Evolutionary conservation across 2,888 invertebrate species (phyloP), one percentile per base, ranked within the genome.

Genomic region (Macrosoma leucophasiata): DNA sequence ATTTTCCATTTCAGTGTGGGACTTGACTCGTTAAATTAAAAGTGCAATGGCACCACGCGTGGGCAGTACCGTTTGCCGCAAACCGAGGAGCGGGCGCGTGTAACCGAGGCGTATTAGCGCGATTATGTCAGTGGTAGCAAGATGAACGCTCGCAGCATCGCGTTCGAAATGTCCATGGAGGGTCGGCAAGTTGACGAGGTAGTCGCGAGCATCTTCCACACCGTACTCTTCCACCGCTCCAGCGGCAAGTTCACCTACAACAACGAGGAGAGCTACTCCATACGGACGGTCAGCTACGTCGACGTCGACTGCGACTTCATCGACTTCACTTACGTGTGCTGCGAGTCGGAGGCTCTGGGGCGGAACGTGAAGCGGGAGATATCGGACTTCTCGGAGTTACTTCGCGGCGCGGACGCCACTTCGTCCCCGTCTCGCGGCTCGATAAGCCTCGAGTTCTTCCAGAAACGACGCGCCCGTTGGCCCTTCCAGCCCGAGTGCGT

Each of bases 221-320:
- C 95, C 27, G 92, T 96, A 29, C 86, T 96, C 30, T 95, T 96
- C 70, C 95, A 96, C 74, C 90, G 96, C 42, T 92, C 94, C 39
- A 88, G 93, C 53, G 96, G 96, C 41, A 96, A 96, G 87, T 98
- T 97, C 84, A 90, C 92, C 37, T 98, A 97, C 84, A 94, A 92
- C 72, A 92, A 92, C 65, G 97, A 97, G 76, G 94, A 93, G 57
- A 95, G 93, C 75, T 99, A 98, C 77, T 95, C 96, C 12, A 94
- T 98, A 52, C 97, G 98, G 29, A 95, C 97, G 1, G 90, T 99
- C 33, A 97, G 98, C 46, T 95, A 96, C 64, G 92, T 94, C 51
- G 99, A 99, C 76, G 95, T 98, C 19, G 96, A 97, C 76, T 99
- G 98, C 85, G 96, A 98, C 76, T 97, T 96, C 69, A 93, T 99